Percentiles rank a stretch among this genome's conserved stretches.
Conservation (phyloP, 2,888 invertebrate species). For the Priapulus caudatus region DNA sequence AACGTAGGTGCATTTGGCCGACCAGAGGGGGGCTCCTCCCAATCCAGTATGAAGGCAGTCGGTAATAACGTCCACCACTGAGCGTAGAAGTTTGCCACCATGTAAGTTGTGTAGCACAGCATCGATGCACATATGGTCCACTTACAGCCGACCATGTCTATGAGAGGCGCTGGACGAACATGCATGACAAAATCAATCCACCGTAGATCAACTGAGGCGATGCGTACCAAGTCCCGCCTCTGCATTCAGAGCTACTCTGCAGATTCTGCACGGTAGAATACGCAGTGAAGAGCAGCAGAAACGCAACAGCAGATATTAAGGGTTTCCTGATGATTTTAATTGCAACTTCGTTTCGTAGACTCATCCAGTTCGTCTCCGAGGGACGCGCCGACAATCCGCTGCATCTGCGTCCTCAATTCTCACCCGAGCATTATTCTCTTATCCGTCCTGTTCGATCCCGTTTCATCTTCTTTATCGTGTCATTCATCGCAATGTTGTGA, state of each 20-base stretch:
- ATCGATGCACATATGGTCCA: slow-evolving; percentile 87
- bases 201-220: slow-evolving; percentile 82
- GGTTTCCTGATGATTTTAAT: slow-evolving; percentile 86
- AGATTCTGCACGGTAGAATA: slow-evolving; percentile 89
- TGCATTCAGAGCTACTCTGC: slow-evolving; percentile 76
- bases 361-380: no score
- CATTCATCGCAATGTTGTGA: no score
- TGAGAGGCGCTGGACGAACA: slow-evolving; percentile 87
- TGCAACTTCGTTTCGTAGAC: no score
- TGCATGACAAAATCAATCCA: slow-evolving; percentile 79
- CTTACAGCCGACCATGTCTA: no score
- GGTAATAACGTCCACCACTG: no score
- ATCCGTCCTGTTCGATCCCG: no score
- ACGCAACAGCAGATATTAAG: slow-evolving; percentile 73
- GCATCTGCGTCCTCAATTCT: no score
- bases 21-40: slow-evolving; percentile 96
- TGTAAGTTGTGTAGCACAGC: slow-evolving; percentile 85
- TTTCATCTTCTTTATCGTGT: no score
- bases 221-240: slow-evolving; percentile 75
- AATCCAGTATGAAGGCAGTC: slow-evolving; percentile 82
- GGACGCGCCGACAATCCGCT: no score
- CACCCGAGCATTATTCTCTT: no score
- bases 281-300: slow-evolving; percentile 82
- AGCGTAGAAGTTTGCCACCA: no score
- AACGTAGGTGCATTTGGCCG: slow-evolving; percentile 90